Conservation (phyloP, 2,888 invertebrate species). For the Drosophila meridionalis region DNA sequence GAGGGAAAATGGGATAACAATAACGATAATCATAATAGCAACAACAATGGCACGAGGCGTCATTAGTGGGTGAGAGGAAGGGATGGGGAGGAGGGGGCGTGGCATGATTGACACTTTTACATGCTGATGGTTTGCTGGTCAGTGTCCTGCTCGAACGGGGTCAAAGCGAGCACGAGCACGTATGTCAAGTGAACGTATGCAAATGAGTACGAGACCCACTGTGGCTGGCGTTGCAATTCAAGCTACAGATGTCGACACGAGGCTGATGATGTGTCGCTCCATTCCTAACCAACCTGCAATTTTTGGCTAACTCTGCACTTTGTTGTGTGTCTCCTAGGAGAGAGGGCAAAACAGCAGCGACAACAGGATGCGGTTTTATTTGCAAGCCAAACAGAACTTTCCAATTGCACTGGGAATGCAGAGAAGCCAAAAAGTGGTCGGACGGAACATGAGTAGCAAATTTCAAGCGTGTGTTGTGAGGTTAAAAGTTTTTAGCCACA, state of each 20-base stretch:
- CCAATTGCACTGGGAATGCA: slow-evolving; percentile 3
- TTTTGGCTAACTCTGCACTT: slow-evolving; percentile 42
- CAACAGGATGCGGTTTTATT: slow-evolving; percentile 33
- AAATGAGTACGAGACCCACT: slow-evolving; percentile 5
- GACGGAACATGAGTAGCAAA: slow-evolving; percentile 24
- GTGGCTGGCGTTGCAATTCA: slow-evolving; percentile 12
- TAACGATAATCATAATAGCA: slow-evolving; percentile 35
- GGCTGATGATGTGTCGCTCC: neutral
- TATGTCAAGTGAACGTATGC: slow-evolving; percentile 9
- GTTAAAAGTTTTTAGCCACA: slow-evolving; percentile 29
- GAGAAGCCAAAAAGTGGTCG: neutral
- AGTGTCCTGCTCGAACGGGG: neutral
- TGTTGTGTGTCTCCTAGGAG: slow-evolving; percentile 19
- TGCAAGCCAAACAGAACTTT: slow-evolving; percentile 23
- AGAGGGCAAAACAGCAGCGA: neutral
- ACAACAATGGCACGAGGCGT: slow-evolving; percentile 6
- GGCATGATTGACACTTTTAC: slow-evolving; percentile 34
- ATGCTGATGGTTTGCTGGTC: neutral
- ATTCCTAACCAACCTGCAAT: slow-evolving; percentile 10
- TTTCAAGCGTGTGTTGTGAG: slow-evolving; percentile 25
- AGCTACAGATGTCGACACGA: slow-evolving; percentile 13
- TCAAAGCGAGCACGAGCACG: neutral
- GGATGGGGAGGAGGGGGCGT: neutral
- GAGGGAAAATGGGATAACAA: slow-evolving; percentile 23
- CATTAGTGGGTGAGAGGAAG: slow-evolving; percentile 1